Conservation (phyloP, 2,113 vertebrate genomes). For the Dissostichus mawsoni region DNA sequence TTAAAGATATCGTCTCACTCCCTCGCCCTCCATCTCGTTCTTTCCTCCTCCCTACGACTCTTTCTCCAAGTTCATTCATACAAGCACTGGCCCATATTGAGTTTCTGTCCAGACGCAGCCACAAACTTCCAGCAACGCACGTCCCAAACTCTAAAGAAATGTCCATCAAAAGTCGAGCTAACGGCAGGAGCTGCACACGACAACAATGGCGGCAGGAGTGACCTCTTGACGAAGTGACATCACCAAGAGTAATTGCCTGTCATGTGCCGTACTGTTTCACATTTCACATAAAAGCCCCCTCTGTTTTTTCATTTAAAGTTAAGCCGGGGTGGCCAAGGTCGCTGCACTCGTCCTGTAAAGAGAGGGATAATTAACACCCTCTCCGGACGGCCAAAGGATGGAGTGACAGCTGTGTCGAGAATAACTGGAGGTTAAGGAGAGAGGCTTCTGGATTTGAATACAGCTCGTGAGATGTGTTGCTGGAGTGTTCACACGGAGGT, state of each 20-base stretch:
- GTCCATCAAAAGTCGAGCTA: slow-evolving; percentile 69
- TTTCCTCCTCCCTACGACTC: slow-evolving; percentile 30
- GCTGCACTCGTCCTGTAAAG: slow-evolving; percentile 58
- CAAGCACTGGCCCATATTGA: slow-evolving; percentile 65
- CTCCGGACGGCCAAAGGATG: slow-evolving; percentile 29
- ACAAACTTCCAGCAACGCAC: slow-evolving; percentile 55
- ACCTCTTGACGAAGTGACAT: slow-evolving; percentile 74
- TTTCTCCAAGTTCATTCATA: slow-evolving; percentile 59
- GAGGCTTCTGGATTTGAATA: slow-evolving; percentile 53
- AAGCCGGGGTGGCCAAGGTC: slow-evolving; percentile 68
- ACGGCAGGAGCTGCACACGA: slow-evolving; percentile 49
- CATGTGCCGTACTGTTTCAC: slow-evolving; percentile 73
- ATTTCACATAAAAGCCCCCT: slow-evolving; percentile 69
- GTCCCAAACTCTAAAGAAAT: slow-evolving; percentile 71
- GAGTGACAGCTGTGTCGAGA: slow-evolving; percentile 47
- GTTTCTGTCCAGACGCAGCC: slow-evolving; percentile 73
- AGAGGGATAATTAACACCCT: slow-evolving; percentile 70
- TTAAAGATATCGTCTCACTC: slow-evolving; percentile 49
- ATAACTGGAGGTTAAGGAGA: slow-evolving; percentile 51
- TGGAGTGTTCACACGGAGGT: slow-evolving; percentile 35
- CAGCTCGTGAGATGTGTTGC: slow-evolving; percentile 18
- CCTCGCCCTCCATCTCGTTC: slow-evolving; percentile 18
- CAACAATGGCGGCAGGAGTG: slow-evolving; percentile 74
- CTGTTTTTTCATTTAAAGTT: slow-evolving; percentile 68
- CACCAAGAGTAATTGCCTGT: slow-evolving; percentile 81